Evolutionary conservation across 2,888 invertebrate species (phyloP).

Genomic region (Dorcus hopei): DNA sequence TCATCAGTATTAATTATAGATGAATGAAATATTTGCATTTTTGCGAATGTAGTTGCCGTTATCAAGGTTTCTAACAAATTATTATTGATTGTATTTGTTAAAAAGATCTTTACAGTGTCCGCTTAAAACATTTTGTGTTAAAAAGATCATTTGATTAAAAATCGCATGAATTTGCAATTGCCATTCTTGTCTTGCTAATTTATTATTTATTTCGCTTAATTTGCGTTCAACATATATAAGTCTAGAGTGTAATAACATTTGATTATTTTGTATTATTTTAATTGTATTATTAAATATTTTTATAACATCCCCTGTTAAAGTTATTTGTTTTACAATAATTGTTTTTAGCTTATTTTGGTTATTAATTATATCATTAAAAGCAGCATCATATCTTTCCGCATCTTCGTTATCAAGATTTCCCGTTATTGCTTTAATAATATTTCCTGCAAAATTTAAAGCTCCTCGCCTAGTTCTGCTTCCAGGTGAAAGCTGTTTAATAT

Average conservation of each 20-base stretch:
- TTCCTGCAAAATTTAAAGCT: constrained; percentile 6
- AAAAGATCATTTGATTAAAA: constrained; percentile 1
- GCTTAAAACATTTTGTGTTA: too few species aligned
- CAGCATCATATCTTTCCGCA: constrained; percentile 3
- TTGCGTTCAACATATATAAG: not conserved
- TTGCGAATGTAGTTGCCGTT: constrained; percentile 1
- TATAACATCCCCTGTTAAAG: not conserved
- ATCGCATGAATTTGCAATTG: not conserved
- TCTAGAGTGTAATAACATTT: not conserved
- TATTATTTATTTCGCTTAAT: not conserved
- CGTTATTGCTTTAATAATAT: constrained; percentile 7
- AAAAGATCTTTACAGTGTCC: too few species aligned
- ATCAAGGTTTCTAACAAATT: not conserved
- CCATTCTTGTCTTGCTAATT: not conserved
- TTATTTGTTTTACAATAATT: constrained; percentile 2
- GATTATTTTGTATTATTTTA: not conserved
- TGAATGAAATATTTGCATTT: constrained; percentile 1
- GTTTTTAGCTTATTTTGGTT: constrained; percentile 2
- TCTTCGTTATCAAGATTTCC: constrained; percentile 12
- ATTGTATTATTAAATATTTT: not conserved
- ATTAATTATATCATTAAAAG: not conserved
- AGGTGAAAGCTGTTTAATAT: not conserved
- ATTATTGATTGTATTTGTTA: constrained; percentile 1
- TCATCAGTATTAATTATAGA: not conserved
- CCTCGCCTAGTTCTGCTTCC: constrained; percentile 4